phyloP scores from a whole-genome alignment of 2,113 vertebrate species.

The Beaufortia kweichowensis region DNA sequence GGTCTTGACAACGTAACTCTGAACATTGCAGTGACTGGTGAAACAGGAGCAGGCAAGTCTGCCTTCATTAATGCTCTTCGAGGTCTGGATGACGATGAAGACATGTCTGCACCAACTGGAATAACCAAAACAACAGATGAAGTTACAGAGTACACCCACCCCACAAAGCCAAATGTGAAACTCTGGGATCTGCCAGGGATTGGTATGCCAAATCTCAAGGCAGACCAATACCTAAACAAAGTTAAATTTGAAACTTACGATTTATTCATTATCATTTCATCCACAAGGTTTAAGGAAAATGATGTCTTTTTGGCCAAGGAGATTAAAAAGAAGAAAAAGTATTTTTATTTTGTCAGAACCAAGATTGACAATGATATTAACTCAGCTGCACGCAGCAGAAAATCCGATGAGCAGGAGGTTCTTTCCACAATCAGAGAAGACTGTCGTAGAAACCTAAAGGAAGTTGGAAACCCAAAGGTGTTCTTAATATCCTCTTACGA shows the following conservation, averaged over 20 bases:
- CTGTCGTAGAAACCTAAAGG: slow-evolving; percentile 47
- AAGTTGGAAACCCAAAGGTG: slow-evolving; percentile 35
- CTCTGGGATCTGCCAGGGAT: slow-evolving; percentile 63
- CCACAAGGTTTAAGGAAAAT: slow-evolving; percentile 51
- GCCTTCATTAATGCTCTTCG: slow-evolving; percentile 59
- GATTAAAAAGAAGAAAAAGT: slow-evolving; percentile 52
- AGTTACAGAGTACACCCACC: slow-evolving; percentile 47
- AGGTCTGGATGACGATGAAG: slow-evolving; percentile 51
- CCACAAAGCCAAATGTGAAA: slow-evolving; percentile 46
- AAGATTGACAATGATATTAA: slow-evolving; percentile 61
- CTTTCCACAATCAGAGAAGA: slow-evolving; percentile 46
- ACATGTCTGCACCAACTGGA: slow-evolving; percentile 46
- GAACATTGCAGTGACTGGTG: slow-evolving; percentile 58
- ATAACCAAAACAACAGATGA: slow-evolving; percentile 50
- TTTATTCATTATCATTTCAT: slow-evolving; percentile 59
- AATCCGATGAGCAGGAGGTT: not conserved
- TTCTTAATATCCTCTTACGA: slow-evolving; percentile 55
- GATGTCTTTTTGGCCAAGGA: slow-evolving; percentile 50
- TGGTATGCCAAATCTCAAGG: slow-evolving; percentile 47
- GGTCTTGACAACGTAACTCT: slow-evolving; percentile 33
- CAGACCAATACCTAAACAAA: slow-evolving; percentile 47
- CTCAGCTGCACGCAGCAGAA: not conserved
- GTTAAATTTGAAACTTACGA: slow-evolving; percentile 55
- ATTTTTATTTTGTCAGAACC: slow-evolving; percentile 60
- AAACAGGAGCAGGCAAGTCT: slow-evolving; percentile 58